Evolutionary conservation across 2,888 invertebrate genomes (phyloP), one percentile per base, ranked within the genome.

Genomic region (Panzeria rudis): DNA sequence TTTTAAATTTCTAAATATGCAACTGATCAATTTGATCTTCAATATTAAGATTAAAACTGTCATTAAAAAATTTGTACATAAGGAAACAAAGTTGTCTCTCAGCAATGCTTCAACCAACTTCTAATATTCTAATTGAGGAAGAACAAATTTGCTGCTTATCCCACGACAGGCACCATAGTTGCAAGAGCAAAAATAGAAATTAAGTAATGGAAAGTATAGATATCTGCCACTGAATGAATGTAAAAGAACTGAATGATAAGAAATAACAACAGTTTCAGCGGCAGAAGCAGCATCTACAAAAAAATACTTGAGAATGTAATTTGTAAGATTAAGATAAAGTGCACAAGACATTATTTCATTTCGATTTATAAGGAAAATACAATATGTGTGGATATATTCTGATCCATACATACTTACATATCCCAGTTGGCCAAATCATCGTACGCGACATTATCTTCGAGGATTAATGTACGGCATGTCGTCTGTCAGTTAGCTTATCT

Each of bases 251-350:
- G 50, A 50, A 59, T 80, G 80, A 73, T 80, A 80, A 80, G 73
- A 73, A 73, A 59, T 59, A 64, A 76, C 20, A 76, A 59, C 23
- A 54, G 32, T 38, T 50, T 44, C 35, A 69, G 44, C 17, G 35
- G 35, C 32, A 56, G 20, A 29, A 32, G 54, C 29, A 8, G 9
- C 66, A 20, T 13, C 20, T 52, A 32, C 41, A 35, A 20, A n/a
- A n/a, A 54, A 47, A 79, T 72, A 76, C 80, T 84, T 84, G 66
- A 81, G 77, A 84, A 81, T 77, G 81, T 54, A 81, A 81, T 80
- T 84, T 77, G 52, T 61, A 77, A 77, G 84, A 84, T 84, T 81
- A 68, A 72, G 84, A 84, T 81, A 84, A 84, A 77, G 77, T 72
- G 73, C 79, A 76, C 50, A 80, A 80, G 38, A 69, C 73, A 56